These are phyloP conservation scores for Eucera pruinosa DNA, from an alignment of 2,888 invertebrate genomes.

Conservation along the genomic window DNA sequence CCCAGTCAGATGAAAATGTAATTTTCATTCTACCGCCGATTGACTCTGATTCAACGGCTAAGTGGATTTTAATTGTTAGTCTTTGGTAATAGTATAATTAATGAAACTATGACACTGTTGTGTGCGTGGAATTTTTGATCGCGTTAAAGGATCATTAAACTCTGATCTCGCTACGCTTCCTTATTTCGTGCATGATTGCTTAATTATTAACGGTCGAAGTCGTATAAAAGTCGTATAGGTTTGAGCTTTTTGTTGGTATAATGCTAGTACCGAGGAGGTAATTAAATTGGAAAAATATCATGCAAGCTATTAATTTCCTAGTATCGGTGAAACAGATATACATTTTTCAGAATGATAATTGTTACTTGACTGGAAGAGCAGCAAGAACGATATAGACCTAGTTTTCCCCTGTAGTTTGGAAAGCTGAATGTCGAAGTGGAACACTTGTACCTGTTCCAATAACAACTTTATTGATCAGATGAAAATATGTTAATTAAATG, in stretches of 20 bases:
- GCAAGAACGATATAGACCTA: not conserved
- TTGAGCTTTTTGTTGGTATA: too few species aligned
- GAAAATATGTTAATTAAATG: constrained; percentile 11
- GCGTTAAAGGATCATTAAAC: not conserved
- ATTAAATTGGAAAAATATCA: too few species aligned
- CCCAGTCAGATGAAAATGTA: constrained; percentile 44
- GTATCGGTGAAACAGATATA: not conserved
- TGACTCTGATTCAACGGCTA: constrained; percentile 46
- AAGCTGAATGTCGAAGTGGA: constrained; percentile 22
- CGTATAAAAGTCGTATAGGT: too few species aligned
- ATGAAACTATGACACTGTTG: not conserved
- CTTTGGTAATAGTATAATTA: not conserved
- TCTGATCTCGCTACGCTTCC: not conserved
- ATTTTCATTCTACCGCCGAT: constrained; percentile 59
- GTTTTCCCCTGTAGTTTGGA: constrained; percentile 15
- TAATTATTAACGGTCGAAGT: not conserved
- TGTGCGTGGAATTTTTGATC: not conserved
- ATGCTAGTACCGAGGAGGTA: too few species aligned
- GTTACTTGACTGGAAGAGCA: not conserved
- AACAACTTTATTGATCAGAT: not conserved
- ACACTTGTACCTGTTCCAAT: constrained; percentile 1
- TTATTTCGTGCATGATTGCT: not conserved
- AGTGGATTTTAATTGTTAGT: constrained; percentile 47
- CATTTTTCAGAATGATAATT: not conserved
- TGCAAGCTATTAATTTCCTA: not conserved